Conservation (phyloP, 2,797 vertebrate species). For the Hapalemur alaotrensis region DNA sequence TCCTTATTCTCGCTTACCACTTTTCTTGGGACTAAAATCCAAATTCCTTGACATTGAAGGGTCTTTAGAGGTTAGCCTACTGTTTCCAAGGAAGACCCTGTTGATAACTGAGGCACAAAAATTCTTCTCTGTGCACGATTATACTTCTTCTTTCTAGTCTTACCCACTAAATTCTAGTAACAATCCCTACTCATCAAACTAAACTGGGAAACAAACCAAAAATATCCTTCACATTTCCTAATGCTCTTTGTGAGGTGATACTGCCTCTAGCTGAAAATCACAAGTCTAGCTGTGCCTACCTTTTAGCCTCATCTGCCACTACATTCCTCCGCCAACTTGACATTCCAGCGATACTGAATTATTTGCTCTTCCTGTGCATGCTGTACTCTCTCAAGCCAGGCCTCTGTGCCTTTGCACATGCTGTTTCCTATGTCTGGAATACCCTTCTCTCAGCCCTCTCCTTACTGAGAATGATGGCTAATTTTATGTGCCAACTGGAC, state of each 20-base stretch:
- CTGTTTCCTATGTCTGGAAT: background rate
- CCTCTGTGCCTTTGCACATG: background rate
- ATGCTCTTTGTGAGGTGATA: background rate
- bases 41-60: background rate
- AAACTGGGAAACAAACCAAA: background rate
- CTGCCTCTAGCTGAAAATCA: background rate
- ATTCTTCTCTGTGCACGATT: background rate
- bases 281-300: background rate
- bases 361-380: fast-evolving
- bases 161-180: background rate
- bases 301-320: background rate
- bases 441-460: background rate
- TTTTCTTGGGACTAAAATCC: slow-evolving; percentile 15
- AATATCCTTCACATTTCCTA: background rate
- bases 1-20: background rate
- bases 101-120: background rate
- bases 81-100: background rate
- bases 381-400: background rate
- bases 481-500: background rate
- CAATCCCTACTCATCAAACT: background rate
- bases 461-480: background rate
- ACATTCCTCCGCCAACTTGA: background rate
- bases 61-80: background rate
- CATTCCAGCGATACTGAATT: background rate
- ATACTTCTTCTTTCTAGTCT: background rate